Conservation (phyloP, 2,113 vertebrate species). For the Cryptotis parvus region DNA sequence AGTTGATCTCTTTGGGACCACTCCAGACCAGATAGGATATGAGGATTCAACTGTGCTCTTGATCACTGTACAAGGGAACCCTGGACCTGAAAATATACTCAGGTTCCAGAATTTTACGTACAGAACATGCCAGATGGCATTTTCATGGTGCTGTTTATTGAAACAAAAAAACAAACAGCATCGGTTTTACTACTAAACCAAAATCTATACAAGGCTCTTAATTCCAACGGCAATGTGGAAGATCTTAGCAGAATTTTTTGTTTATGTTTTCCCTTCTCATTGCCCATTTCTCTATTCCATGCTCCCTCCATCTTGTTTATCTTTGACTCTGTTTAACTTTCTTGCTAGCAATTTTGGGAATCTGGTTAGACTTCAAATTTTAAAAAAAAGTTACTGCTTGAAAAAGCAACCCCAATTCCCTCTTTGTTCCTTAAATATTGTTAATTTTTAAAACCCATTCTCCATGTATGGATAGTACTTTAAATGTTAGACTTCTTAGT, state of each 20-base stretch:
- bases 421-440: slow-evolving; percentile 56
- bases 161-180: slow-evolving; percentile 1
- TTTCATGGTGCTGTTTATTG: background rate
- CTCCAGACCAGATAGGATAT: background rate
- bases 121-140: background rate
- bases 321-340: slow-evolving; percentile 17
- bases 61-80: background rate
- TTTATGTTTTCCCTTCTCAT: background rate
- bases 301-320: background rate
- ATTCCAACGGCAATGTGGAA: background rate
- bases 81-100: background rate
- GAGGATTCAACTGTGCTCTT: background rate
- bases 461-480: slow-evolving; percentile 57
- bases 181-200: background rate
- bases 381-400: slow-evolving; percentile 61
- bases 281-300: background rate
- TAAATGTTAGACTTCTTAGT: slow-evolving; percentile 63
- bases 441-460: slow-evolving; percentile 68
- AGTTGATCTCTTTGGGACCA: background rate
- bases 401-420: slow-evolving; percentile 42
- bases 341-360: background rate
- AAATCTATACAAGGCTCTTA: background rate
- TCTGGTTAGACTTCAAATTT: slow-evolving; percentile 27
- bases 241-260: background rate
- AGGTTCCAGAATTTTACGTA: background rate